phyloP scores from a whole-genome alignment of 2,888 invertebrate genomes.

The Lacanobia oleracea region DNA sequence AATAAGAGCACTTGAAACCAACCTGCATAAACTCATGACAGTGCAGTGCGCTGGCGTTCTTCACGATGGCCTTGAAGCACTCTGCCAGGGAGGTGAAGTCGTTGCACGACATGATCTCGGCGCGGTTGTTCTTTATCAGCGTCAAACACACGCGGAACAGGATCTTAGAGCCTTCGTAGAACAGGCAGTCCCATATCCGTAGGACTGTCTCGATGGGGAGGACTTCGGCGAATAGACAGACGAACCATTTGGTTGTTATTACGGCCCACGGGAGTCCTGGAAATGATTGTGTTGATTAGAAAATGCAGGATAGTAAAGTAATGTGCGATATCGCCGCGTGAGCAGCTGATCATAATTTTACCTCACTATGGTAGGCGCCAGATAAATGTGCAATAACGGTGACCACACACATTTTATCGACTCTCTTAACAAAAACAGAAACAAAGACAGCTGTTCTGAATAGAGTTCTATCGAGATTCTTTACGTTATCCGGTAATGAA shows the following conservation, averaged over 20 bases:
- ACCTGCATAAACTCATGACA: constrained; percentile 98
- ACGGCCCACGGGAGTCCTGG: constrained; percentile 96
- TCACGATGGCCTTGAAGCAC: constrained; percentile 95
- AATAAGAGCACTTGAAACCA: constrained; percentile 48
- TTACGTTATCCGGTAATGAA: too few relatives aligned
- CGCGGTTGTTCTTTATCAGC: constrained; percentile 94
- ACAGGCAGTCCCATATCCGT: constrained; percentile 98
- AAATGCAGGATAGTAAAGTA: background rate
- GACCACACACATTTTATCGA: too few relatives aligned
- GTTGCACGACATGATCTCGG: constrained; percentile 93
- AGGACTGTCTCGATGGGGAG: constrained; percentile 98
- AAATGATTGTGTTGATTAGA: constrained; percentile 16
- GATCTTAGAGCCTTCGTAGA: constrained; percentile 98
- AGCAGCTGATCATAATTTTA: too few relatives aligned
- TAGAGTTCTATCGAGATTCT: too few relatives aligned
- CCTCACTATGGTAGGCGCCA: too few relatives aligned
- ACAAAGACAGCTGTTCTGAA: too few relatives aligned
- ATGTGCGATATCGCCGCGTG: too few relatives aligned
- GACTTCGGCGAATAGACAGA: constrained; percentile 98
- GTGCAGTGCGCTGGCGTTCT: constrained; percentile 94
- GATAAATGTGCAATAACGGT: too few relatives aligned
- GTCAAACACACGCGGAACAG: constrained; percentile 97
- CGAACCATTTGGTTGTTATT: constrained; percentile 98
- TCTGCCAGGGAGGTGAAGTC: constrained; percentile 96
- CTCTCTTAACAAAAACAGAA: too few relatives aligned